A percentile compares a stretch with the other conserved stretches of the same genome.
Evolutionary conservation across 2,888 invertebrate species (phyloP).

Genomic region (Scaptomyza polygonia): DNA sequence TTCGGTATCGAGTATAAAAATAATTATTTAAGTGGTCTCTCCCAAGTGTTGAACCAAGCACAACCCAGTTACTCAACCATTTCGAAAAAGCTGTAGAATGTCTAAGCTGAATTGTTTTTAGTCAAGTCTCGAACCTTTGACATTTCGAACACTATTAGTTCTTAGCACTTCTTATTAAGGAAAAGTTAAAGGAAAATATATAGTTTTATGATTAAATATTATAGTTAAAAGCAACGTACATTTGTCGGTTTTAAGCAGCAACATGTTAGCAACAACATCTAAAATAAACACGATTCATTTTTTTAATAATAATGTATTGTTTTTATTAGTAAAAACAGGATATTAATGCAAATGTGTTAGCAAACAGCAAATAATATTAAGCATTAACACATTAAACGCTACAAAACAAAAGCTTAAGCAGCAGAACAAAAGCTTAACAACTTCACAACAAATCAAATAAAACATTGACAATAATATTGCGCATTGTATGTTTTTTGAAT

Average conservation of each 20-base stretch:
- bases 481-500: conserved; percentile 46
- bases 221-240: background rate
- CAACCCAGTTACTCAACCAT: conserved; percentile 1
- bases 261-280: conserved; percentile 17
- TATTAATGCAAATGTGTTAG: background rate
- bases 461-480: conserved; percentile 45
- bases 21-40: background rate
- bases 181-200: background rate
- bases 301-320: background rate
- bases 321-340: conserved; percentile 28
- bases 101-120: background rate
- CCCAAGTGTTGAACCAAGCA: conserved; percentile 17
- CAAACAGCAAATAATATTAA: background rate
- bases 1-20: too few species aligned
- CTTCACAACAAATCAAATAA: conserved; percentile 40
- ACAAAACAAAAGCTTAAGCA: conserved; percentile 13
- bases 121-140: conserved; percentile 19
- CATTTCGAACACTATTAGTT: background rate
- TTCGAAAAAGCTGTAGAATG: conserved; percentile 29
- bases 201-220: conserved; percentile 1
- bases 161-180: background rate
- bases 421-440: conserved; percentile 25
- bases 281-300: conserved; percentile 25
- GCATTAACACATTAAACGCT: conserved; percentile 1
- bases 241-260: conserved; percentile 7